Percentiles rank a stretch among this genome's conserved stretches.
These are phyloP conservation scores for Trichonephila clavata DNA, from an alignment of 1,140 invertebrate genomes.

Conservation along the genomic window DNA sequence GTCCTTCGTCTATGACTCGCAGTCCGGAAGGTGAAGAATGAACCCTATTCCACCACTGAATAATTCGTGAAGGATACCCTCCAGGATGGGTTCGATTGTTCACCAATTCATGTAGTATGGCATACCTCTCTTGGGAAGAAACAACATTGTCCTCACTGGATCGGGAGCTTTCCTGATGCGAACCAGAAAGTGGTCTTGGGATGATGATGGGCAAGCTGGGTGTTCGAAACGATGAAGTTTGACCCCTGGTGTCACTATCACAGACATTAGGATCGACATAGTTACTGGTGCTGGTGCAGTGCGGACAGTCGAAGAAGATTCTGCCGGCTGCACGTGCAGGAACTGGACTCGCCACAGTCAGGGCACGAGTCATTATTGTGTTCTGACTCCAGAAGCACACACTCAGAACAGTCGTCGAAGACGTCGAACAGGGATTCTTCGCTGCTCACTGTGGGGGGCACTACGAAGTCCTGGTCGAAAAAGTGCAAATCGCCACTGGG, in stretches of 20 bases:
- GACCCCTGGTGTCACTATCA: conserved; percentile 15
- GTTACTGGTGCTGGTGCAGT: background rate
- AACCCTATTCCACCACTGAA: background rate
- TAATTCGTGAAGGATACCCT: background rate
- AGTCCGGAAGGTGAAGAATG: background rate
- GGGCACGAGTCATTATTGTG: background rate
- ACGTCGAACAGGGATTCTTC: background rate
- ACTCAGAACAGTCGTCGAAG: background rate
- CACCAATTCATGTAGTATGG: background rate
- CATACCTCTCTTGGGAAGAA: no score
- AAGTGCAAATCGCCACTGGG: background rate
- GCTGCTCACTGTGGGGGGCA: no score
- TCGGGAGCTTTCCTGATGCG: background rate
- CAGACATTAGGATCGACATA: background rate
- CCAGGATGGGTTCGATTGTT: background rate
- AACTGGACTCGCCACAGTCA: background rate
- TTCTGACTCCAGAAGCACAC: no score
- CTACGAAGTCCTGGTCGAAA: background rate
- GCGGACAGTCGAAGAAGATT: background rate
- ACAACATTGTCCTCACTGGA: no score
- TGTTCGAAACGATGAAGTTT: background rate
- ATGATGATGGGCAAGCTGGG: conserved; percentile 20
- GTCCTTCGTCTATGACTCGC: no score
- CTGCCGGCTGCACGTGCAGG: background rate
- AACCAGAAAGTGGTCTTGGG: no score